These are phyloP conservation scores for Theocolax elegans DNA, from an alignment of 1,140 invertebrate genomes.

Conservation along the genomic window DNA sequence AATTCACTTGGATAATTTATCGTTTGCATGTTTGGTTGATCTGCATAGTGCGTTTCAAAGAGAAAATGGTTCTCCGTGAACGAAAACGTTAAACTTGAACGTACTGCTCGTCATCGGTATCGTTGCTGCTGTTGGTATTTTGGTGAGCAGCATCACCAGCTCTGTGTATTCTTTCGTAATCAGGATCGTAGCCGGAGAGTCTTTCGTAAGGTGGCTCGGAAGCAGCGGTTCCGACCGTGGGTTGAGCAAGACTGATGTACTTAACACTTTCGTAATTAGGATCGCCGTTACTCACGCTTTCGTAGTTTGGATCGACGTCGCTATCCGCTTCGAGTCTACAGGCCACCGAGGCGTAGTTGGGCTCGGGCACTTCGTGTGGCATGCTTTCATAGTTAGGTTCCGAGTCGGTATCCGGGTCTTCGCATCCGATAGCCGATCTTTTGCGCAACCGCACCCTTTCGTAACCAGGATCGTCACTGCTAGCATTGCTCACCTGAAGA, in stretches of 20 bases:
- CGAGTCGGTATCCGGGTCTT: conserved; percentile 64
- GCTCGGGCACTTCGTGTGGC: conserved; percentile 67
- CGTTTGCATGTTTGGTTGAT: no score
- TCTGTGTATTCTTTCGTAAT: conserved; percentile 58
- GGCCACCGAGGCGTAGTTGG: conserved; percentile 69
- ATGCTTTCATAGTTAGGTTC: conserved; percentile 79
- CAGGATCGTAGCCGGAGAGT: conserved; percentile 55
- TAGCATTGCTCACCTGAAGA: conserved; percentile 55
- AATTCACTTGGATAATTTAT: no score
- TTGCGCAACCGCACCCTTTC: conserved; percentile 59
- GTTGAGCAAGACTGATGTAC: conserved; percentile 55
- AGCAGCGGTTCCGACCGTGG: no score
- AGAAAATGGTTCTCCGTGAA: no score
- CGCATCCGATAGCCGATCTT: conserved; percentile 49
- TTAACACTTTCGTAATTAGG: conserved; percentile 69
- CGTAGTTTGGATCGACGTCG: conserved; percentile 79
- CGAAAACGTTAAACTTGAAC: conserved; percentile 63
- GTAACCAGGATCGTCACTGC: conserved; percentile 63
- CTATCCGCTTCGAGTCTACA: conserved; percentile 73
- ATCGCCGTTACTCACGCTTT: conserved; percentile 71
- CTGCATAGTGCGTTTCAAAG: no score
- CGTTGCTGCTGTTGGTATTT: conserved; percentile 37
- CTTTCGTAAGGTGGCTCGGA: conserved; percentile 65
- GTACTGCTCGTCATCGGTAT: conserved; percentile 62
- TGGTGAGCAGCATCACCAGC: conserved; percentile 31